phyloP scores from a whole-genome alignment of 1,140 invertebrate genomes.

The Periplaneta americana region DNA sequence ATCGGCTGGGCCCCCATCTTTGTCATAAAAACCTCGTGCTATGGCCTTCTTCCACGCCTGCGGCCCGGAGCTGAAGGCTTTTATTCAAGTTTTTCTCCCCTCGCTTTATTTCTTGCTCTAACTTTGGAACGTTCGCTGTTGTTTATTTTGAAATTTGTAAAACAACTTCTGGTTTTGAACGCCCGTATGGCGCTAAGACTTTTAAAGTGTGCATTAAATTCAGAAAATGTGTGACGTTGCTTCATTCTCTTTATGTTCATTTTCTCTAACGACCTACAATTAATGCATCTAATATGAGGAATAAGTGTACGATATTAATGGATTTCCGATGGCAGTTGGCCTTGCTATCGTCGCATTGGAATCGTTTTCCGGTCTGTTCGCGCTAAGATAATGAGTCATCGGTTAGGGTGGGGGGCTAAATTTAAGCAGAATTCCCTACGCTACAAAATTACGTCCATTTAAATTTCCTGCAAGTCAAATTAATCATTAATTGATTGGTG shows the following conservation, averaged over 20 bases:
- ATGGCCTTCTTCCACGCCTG: background rate
- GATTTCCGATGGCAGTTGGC: too few species aligned
- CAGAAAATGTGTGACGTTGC: background rate
- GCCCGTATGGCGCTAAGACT: background rate
- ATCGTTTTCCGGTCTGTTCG: too few species aligned
- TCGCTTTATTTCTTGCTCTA: background rate
- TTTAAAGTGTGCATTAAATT: background rate
- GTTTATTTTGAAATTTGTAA: background rate
- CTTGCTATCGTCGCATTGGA: too few species aligned
- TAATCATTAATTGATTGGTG: too few species aligned
- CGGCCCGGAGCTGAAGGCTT: background rate
- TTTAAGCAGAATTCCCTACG: too few species aligned
- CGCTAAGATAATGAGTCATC: too few species aligned
- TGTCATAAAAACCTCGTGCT: background rate
- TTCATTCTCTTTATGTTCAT: background rate
- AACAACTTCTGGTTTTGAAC: background rate
- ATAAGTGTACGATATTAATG: too few species aligned
- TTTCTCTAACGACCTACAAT: too few species aligned
- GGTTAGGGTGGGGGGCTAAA: too few species aligned
- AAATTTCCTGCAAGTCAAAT: too few species aligned
- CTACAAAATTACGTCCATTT: too few species aligned
- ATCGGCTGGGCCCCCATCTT: background rate
- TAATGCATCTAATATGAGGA: too few species aligned
- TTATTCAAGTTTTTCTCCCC: background rate
- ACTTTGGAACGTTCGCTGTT: background rate